Evolutionary conservation across 2,113 vertebrate species (phyloP).

Genomic region (Scomber scombrus): DNA sequence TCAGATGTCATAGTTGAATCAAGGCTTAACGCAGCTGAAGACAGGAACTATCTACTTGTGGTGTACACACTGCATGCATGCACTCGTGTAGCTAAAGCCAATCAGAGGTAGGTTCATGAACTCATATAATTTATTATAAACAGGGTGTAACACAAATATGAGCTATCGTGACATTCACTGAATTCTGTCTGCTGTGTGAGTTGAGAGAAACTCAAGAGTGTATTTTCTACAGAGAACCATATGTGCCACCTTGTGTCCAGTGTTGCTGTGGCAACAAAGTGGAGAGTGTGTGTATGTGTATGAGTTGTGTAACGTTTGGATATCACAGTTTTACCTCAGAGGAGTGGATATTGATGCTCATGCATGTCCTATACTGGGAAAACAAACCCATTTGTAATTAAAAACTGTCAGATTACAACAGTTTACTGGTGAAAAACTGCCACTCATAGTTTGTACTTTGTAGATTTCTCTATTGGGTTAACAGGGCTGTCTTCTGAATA

Average conservation of each 20-base stretch:
- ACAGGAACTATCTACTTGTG: neutral
- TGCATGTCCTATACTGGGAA: neutral
- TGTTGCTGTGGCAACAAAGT: slow-evolving; percentile 67
- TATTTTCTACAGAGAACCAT: slow-evolving; percentile 3
- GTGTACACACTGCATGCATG: neutral
- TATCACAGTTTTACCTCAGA: slow-evolving; percentile 17
- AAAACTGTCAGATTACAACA: neutral
- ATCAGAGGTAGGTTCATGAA: neutral
- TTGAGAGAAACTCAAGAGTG: too few relatives aligned
- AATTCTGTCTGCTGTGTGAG: neutral
- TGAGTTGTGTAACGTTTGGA: slow-evolving; percentile 10
- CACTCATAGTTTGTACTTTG: neutral
- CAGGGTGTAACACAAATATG: neutral
- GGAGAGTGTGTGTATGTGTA: neutral
- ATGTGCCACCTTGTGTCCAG: slow-evolving; percentile 36
- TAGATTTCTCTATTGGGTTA: neutral
- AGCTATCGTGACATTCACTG: neutral
- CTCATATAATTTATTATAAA: neutral
- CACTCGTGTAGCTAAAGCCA: neutral
- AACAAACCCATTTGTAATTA: neutral
- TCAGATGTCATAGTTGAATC: neutral
- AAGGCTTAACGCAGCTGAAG: slow-evolving; percentile 6
- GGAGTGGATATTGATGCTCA: neutral
- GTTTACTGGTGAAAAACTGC: neutral
- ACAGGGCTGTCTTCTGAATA: slow-evolving; percentile 30